Evolutionary conservation across 2,888 invertebrate species (phyloP), one percentile per base, ranked within the genome.

Genomic region (Lissocephala sabroskyi): DNA sequence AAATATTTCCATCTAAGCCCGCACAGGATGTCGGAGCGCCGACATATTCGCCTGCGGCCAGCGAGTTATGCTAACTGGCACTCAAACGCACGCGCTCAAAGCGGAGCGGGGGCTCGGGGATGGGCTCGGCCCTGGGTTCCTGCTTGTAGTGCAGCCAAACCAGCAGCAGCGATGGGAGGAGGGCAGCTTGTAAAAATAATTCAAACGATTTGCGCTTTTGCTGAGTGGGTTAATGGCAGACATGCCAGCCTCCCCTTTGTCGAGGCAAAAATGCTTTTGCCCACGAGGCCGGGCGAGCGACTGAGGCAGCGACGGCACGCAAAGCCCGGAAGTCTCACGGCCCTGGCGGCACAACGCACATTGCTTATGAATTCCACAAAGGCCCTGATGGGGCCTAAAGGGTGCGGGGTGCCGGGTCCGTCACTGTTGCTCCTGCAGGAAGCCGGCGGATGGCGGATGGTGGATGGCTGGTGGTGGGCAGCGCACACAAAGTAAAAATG

Each of bases 41-140:
- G 51, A 70, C 67, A 54, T 61, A 64, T 58, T 56, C 42, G 75
- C 53, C 60, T 74, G 75, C 63, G 75, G 75, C 60, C 45, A 37
- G 41, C 48, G 57, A 74, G 66, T 49, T 67, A 74, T 67, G 75
- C 66, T 65, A 67, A 67, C 66, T 62, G 53, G 71, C 55, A 53
- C 50, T 60, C 65, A 61, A 55, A 52, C 58, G 63, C 67, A 52
- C 16, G 65, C 44, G 49, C 53, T 52, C 43, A 45, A 53, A 47
- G 52, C 52, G 39, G 44, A 49, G 46, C 50, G n/a, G n/a, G n/a
- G n/a, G n/a, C n/a, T n/a, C n/a, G n/a, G n/a, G n/a, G n/a, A n/a
- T n/a, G n/a, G n/a, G n/a, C n/a, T n/a, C n/a, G n/a, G n/a, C n/a
- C n/a, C n/a, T n/a, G n/a, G n/a, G n/a, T 49, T 44, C 41, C 44